Evolutionary conservation across 2,113 vertebrate genomes (phyloP).

Genomic region (Taxidea taxus): DNA sequence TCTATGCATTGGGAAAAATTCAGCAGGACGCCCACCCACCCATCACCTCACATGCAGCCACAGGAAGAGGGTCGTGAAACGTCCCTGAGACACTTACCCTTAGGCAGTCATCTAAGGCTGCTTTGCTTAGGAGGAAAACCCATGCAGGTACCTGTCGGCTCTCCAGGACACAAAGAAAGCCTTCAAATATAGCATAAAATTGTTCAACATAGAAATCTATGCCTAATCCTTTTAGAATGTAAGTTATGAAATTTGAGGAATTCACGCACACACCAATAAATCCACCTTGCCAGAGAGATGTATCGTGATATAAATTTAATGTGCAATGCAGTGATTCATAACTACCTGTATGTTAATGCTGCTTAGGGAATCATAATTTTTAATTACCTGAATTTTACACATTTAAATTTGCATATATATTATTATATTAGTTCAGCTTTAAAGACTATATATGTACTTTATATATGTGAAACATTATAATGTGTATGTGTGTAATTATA

Average conservation of each 20-base stretch:
- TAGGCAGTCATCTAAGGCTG: not conserved
- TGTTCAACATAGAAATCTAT: not conserved
- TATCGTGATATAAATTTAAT: slow-evolving; percentile 37
- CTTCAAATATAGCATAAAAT: not conserved
- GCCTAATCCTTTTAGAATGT: not conserved
- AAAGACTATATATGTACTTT: slow-evolving; percentile 55
- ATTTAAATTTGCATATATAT: slow-evolving; percentile 69
- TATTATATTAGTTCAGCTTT: slow-evolving; percentile 57
- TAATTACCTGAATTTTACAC: slow-evolving; percentile 70
- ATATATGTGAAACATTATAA: slow-evolving; percentile 58
- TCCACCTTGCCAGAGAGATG: not conserved
- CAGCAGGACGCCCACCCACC: rapidly evolving
- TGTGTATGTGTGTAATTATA: slow-evolving; percentile 59
- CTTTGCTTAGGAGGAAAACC: not conserved
- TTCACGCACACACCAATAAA: slow-evolving; percentile 3
- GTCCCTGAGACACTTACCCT: not conserved
- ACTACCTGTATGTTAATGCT: slow-evolving; percentile 40
- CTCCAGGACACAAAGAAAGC: not conserved
- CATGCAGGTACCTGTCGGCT: not conserved
- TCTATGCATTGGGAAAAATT: not conserved
- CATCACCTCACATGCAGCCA: not conserved
- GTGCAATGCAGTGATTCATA: slow-evolving; percentile 40
- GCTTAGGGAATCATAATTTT: slow-evolving; percentile 63
- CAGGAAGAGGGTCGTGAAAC: not conserved
- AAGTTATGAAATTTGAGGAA: slow-evolving; percentile 33